These are phyloP conservation scores for Gymnobelideus leadbeateri DNA, from an alignment of 2,113 vertebrate genomes.

Conservation along the genomic window DNA sequence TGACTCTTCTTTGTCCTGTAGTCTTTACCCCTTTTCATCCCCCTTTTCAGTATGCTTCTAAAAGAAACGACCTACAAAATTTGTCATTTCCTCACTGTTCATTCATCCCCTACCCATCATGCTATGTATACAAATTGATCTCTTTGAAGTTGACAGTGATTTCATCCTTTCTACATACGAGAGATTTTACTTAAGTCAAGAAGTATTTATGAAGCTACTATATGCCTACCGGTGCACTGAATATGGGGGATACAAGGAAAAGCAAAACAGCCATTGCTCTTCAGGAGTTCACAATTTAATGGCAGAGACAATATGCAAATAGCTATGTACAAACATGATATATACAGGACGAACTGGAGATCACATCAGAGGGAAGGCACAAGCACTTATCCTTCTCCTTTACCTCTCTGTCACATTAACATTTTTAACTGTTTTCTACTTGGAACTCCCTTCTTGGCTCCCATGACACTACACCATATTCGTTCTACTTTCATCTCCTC, in stretches of 20 bases:
- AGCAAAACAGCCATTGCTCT: neutral
- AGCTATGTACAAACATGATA: neutral
- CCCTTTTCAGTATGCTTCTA: neutral
- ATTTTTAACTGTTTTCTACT: neutral
- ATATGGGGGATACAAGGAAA: neutral
- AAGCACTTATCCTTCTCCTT: neutral
- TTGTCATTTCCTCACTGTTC: neutral
- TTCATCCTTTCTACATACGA: neutral
- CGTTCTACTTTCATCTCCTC: conserved; percentile 30
- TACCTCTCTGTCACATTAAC: neutral
- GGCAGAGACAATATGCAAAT: neutral
- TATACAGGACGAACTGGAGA: neutral
- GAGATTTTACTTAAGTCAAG: neutral
- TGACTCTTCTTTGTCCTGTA: neutral
- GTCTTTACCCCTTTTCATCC: neutral
- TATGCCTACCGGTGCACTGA: neutral
- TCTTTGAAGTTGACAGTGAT: neutral
- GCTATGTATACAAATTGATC: neutral
- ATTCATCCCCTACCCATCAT: neutral
- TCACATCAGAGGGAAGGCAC: neutral
- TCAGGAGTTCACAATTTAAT: neutral
- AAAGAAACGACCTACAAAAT: neutral
- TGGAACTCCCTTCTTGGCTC: conserved; percentile 36
- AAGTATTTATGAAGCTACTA: neutral
- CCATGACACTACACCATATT: neutral